Percentiles rank a stretch among this genome's conserved stretches.
Evolutionary conservation across 2,797 vertebrate species (phyloP).

Genomic region (Perodicticus potto): DNA sequence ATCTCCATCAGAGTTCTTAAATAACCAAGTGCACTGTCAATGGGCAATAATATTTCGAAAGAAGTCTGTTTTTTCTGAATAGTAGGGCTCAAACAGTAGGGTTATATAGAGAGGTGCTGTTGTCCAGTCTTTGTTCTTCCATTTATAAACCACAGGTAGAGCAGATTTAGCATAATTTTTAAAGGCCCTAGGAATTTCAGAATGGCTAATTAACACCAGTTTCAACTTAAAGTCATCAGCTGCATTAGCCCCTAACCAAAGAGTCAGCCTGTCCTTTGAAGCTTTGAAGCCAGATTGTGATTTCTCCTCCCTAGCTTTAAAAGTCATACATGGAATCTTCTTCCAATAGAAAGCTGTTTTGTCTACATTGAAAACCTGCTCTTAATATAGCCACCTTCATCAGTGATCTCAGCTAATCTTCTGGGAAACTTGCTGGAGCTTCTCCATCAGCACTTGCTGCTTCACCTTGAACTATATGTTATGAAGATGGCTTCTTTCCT

Average conservation of each 20-base stretch:
- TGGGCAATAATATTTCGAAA: neutral
- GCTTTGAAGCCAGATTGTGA: neutral
- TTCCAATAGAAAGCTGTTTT: neutral
- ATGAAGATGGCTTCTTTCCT: neutral
- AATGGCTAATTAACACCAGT: neutral
- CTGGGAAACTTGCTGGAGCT: neutral
- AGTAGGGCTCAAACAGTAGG: neutral
- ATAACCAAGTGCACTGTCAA: neutral
- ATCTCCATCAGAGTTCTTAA: neutral
- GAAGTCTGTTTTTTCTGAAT: neutral
- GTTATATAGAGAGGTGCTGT: neutral
- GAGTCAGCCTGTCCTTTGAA: neutral
- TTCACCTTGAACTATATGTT: neutral
- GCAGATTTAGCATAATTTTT: neutral
- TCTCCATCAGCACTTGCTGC: neutral
- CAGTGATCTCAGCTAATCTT: neutral
- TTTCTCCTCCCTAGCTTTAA: neutral
- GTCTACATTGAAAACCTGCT: neutral
- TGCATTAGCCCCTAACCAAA: neutral
- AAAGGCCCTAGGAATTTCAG: neutral
- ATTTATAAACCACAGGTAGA: neutral
- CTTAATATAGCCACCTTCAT: neutral
- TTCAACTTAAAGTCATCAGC: neutral
- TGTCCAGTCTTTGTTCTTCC: neutral
- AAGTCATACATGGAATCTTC: neutral